These are phyloP conservation scores for Euphonia xanthogaster DNA, from an alignment of 2,797 vertebrate species.

Conservation along the genomic window DNA sequence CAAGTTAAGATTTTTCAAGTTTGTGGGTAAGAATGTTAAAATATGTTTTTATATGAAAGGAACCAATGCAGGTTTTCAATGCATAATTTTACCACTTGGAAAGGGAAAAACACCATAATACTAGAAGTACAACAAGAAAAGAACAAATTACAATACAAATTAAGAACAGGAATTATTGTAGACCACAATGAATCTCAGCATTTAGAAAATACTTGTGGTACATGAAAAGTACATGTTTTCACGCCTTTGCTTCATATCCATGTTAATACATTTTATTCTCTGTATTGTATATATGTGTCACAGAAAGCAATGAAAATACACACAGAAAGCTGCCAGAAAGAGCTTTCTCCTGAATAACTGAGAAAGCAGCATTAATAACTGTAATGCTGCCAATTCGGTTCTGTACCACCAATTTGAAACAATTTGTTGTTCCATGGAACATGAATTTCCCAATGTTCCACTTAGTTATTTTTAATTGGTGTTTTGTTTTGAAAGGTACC, in stretches of 20 bases:
- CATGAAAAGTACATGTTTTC: background rate
- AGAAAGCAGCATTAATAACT: background rate
- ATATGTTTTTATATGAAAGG: background rate
- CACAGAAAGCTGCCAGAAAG: background rate
- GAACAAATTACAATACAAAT: background rate
- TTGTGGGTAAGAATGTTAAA: background rate
- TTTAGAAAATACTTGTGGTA: background rate
- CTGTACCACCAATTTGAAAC: background rate
- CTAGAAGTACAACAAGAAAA: background rate
- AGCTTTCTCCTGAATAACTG: background rate
- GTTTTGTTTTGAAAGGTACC: slow-evolving; percentile 35
- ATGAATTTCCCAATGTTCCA: background rate
- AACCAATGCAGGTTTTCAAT: background rate
- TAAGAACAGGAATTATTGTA: background rate
- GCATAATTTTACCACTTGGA: background rate
- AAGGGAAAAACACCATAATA: background rate
- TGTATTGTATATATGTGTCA: background rate
- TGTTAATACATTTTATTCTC: background rate
- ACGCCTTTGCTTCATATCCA: background rate
- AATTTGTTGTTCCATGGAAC: slow-evolving; percentile 8
- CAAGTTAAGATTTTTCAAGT: background rate
- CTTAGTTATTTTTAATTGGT: slow-evolving; percentile 42
- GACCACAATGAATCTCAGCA: background rate
- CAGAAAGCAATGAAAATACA: background rate
- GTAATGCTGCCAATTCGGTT: background rate